Conservation (phyloP, 2,797 vertebrate genomes). For the Protonibea diacanthus region DNA sequence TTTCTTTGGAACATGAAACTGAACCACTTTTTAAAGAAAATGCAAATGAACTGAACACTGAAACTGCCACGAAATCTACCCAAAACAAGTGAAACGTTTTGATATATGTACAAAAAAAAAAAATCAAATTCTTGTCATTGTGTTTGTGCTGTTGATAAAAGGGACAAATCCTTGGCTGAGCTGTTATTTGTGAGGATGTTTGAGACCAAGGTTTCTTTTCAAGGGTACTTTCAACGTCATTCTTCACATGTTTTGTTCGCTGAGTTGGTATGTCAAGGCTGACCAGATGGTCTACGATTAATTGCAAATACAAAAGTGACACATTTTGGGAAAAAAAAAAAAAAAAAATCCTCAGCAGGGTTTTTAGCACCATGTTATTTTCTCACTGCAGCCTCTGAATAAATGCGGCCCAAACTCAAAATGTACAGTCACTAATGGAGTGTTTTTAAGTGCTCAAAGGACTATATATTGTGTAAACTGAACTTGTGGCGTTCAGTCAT, state of each 20-base stretch:
- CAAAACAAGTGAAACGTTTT: conserved; percentile 8
- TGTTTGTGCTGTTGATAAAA: conserved; percentile 43
- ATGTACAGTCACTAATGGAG: background rate
- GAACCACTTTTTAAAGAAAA: conserved; percentile 1
- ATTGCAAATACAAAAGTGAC: conserved; percentile 50
- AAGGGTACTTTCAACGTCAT: conserved; percentile 70
- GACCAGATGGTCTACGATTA: conserved; percentile 59
- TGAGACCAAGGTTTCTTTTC: conserved; percentile 69
- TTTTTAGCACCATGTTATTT: conserved; percentile 31
- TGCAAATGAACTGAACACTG: conserved; percentile 1
- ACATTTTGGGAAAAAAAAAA: conserved; percentile 44
- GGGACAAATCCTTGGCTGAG: conserved; percentile 52
- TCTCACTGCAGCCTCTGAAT: background rate
- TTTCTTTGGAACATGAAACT: conserved; percentile 16
- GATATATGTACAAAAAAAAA: background rate
- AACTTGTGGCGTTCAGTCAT: background rate
- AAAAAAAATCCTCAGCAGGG: conserved; percentile 31
- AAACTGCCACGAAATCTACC: background rate
- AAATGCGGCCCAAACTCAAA: background rate
- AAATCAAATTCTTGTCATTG: background rate
- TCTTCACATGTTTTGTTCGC: conserved; percentile 70
- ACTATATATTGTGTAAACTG: background rate
- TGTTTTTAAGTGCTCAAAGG: background rate
- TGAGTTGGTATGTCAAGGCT: conserved; percentile 68
- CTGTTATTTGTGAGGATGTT: conserved; percentile 57